Conservation (phyloP, 2,797 vertebrate species). For the Gobionotothen gibberifrons region DNA sequence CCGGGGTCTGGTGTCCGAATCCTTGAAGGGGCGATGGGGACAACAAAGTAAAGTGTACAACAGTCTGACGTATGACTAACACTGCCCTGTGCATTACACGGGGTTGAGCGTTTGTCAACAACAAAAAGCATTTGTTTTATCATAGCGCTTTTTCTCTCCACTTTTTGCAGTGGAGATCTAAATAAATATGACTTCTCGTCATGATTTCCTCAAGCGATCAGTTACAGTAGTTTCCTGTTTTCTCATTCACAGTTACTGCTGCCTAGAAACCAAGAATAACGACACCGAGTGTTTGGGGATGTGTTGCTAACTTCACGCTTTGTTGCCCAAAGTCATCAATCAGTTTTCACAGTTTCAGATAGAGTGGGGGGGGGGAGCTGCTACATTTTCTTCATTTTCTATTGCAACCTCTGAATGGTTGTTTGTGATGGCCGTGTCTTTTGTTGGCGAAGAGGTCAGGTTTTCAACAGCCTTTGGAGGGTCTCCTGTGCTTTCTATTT, state of each 20-base stretch:
- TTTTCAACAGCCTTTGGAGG: slow-evolving; percentile 6
- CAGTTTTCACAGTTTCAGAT: slow-evolving; percentile 3
- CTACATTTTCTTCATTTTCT: not conserved
- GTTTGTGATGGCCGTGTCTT: not conserved
- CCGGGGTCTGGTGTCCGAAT: not conserved
- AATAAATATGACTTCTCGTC: slow-evolving; percentile 2
- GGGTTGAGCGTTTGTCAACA: not conserved
- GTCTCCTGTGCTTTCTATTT: slow-evolving; percentile 13
- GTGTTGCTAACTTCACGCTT: not conserved
- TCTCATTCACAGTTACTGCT: not conserved
- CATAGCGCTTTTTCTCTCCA: not conserved
- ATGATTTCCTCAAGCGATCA: not conserved
- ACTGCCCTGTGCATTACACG: not conserved
- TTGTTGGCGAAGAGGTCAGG: not conserved
- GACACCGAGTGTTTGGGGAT: not conserved
- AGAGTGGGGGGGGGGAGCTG: not conserved
- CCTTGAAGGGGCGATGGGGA: too few species aligned
- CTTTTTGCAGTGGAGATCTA: not conserved
- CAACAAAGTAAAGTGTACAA: not conserved
- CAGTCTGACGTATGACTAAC: not conserved
- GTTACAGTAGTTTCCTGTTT: slow-evolving; percentile 14
- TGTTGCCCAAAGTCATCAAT: slow-evolving; percentile 7
- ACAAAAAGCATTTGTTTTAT: too few species aligned
- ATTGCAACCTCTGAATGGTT: not conserved
- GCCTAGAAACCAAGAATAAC: slow-evolving; percentile 24